Evolutionary conservation across 2,888 invertebrate species (phyloP).

Genomic region (Heterodera filipjevi): DNA sequence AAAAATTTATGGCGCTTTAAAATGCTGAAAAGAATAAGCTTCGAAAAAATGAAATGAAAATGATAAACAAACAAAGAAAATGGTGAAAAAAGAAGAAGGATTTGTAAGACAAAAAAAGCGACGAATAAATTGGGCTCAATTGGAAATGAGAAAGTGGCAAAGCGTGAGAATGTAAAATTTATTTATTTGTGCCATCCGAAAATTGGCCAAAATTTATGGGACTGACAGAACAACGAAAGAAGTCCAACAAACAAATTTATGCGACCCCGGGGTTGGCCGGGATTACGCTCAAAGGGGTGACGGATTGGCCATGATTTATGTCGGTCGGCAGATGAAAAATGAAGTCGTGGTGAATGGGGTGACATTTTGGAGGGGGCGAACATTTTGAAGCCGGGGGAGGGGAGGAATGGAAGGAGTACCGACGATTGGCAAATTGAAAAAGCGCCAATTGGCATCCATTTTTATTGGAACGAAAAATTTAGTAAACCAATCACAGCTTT

Average conservation of each 20-base stretch:
- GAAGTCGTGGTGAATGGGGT: background rate
- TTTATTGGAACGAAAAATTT: no score
- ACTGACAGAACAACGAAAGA: background rate
- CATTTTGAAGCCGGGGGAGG: background rate
- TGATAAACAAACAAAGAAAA: background rate
- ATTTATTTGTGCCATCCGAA: background rate
- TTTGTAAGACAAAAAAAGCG: background rate
- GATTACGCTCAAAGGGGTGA: background rate
- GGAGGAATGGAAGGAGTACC: background rate
- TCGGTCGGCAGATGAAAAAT: background rate
- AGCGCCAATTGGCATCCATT: background rate
- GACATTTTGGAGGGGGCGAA: background rate
- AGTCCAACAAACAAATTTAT: background rate
- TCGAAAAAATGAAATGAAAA: background rate
- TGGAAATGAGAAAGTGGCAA: background rate
- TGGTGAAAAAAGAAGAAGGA: background rate
- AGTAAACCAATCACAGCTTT: no score
- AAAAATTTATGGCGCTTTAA: no score
- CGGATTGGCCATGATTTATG: background rate
- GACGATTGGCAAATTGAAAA: background rate
- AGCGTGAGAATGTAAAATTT: background rate
- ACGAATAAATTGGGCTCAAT: background rate
- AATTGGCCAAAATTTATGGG: constrained; percentile 1
- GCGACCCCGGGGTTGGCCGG: background rate
- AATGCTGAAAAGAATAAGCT: background rate